Base-by-base conservation (phyloP, 2,888 invertebrate genomes). In the Epiblema foenella region DNA sequence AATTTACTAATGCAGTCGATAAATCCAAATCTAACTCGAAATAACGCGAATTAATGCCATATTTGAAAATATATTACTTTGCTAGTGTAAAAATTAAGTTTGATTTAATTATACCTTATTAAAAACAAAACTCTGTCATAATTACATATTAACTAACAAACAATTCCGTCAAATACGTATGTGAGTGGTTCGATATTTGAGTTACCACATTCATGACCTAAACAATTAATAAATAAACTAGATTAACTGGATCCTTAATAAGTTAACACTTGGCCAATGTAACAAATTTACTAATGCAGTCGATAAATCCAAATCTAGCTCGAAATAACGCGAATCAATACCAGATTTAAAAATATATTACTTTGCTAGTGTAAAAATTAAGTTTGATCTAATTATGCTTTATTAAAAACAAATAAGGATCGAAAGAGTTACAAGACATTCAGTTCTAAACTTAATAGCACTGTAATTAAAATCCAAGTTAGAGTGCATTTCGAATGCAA, bases 161-260 rank as follows among this genome's bases (percentile, higher is more conserved):
- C n/a, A 46, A 46, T 51, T 51, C 17, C 24, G n/a, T 56, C 24
- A 20, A 29, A 11, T 29, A 56, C 29, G 56, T 7, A 12, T 3
- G 10, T n/a, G n/a, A n/a, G 24, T 33, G 10, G 46, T 8, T 7
- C 5, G 33, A 18, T 49, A 52, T n/a, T 29, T 9, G 63, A 52
- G 39, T 68, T 69, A 9, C 54, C 17, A 56, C 49, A 57, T 57
- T 63, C 24, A 49, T 63, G 20, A 24, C 33, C 33, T 57, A 42
- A 60, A 59, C 60, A 57, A n/a, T n/a, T n/a, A 69, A 57, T 15
- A 49, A n/a, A 63, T 49, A 29, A 51, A 64, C 69, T 29, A 58
- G 51, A 51, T 15, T 64, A 42, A 58, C 64, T 8, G 11, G 69
- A 39, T 24, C 0, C 49, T 17, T 58, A 69, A 64, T 58, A n/a